Conservation (phyloP, 2,797 vertebrate genomes). For the Acanthopagrus latus region DNA sequence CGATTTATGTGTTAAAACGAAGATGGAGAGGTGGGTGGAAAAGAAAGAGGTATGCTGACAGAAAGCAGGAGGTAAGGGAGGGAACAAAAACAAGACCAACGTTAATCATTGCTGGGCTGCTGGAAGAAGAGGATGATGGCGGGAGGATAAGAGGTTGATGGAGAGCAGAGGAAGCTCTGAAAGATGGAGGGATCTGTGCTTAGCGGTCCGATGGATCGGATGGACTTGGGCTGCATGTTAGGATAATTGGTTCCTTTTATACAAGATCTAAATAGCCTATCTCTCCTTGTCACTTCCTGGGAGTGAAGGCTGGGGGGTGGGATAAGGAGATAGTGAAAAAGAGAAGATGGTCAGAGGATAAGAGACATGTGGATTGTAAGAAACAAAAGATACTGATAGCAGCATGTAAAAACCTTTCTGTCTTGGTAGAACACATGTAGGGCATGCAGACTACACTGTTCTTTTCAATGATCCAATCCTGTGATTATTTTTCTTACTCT, state of each 20-base stretch:
- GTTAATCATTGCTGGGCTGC: conserved; percentile 49
- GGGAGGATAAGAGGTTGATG: conserved; percentile 60
- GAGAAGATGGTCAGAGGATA: conserved; percentile 38
- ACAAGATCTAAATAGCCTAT: conserved; percentile 57
- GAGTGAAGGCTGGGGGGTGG: conserved; percentile 33
- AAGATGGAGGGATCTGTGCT: conserved; percentile 51
- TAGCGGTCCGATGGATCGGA: conserved; percentile 36
- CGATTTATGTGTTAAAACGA: conserved; percentile 42
- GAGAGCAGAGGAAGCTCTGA: conserved; percentile 51
- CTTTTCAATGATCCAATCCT: conserved; percentile 1
- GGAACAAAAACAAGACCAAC: conserved; percentile 42
- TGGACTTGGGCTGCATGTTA: conserved; percentile 55
- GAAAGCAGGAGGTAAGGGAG: conserved; percentile 47
- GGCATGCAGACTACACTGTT: not conserved
- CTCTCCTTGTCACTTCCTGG: conserved; percentile 47
- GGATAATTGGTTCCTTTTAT: conserved; percentile 67
- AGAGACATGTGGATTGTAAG: conserved; percentile 17
- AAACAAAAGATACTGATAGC: conserved; percentile 15
- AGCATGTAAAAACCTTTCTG: not conserved
- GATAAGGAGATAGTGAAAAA: conserved; percentile 38
- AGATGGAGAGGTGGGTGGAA: conserved; percentile 46
- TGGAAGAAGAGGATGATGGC: conserved; percentile 50
- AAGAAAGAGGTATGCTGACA: conserved; percentile 9
- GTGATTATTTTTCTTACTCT: not conserved
- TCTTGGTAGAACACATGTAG: conserved; percentile 10